phyloP scores from a whole-genome alignment of 1,140 invertebrate species.

The Brachionus angularis region DNA sequence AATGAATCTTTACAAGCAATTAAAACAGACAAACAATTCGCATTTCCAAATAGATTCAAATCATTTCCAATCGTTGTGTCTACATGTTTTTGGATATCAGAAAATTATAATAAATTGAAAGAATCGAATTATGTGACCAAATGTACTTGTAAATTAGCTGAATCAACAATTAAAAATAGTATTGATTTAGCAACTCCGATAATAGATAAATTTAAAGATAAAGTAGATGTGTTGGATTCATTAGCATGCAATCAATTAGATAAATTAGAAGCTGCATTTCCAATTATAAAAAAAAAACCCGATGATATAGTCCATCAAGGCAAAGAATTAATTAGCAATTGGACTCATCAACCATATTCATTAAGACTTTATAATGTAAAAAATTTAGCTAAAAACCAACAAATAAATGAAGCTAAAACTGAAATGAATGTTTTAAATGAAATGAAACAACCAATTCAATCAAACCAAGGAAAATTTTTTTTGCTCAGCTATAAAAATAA shows the following conservation, averaged over 20 bases:
- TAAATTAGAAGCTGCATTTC: constrained; percentile 3
- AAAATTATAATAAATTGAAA: constrained; percentile 28
- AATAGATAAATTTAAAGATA: neutral
- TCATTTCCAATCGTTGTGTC: constrained; percentile 30
- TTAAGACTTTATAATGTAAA: neutral
- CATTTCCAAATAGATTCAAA: constrained; percentile 22
- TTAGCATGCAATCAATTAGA: constrained; percentile 13
- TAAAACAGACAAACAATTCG: constrained; percentile 1
- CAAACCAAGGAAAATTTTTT: no score
- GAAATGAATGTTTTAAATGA: no score
- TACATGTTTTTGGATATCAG: constrained; percentile 12
- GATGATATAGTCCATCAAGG: constrained; percentile 1
- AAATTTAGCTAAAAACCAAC: constrained; percentile 19
- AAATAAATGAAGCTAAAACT: no score
- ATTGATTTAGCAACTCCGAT: constrained; percentile 13
- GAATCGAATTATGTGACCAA: constrained; percentile 16
- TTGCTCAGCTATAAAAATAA: no score
- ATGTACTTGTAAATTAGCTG: constrained; percentile 12
- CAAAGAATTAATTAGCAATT: neutral
- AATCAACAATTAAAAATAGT: constrained; percentile 1
- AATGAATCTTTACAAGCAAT: constrained; percentile 1
- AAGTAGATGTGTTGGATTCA: neutral
- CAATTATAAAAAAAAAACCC: constrained; percentile 1
- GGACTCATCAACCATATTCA: neutral
- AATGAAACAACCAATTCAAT: no score